These are phyloP conservation scores for Odontesthes bonariensis DNA, from an alignment of 2,113 vertebrate species.

Conservation along the genomic window DNA sequence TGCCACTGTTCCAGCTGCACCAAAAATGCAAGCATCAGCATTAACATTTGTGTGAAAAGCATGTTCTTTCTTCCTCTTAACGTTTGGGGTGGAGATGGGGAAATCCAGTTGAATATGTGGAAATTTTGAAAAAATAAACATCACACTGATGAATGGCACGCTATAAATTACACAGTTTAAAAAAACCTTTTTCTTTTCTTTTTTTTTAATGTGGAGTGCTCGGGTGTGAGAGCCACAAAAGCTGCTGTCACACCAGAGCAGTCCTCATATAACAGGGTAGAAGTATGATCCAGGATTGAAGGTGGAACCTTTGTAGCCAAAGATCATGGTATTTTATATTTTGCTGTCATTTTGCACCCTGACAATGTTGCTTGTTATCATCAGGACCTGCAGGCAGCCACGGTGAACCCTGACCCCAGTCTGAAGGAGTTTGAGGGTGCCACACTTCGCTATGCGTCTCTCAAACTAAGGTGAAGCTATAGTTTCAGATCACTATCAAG, in stretches of 20 bases:
- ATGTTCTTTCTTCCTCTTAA: neutral
- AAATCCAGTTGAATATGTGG: too few species aligned
- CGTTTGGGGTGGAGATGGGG: neutral
- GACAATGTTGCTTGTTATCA: slow-evolving; percentile 38
- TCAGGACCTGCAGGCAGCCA: slow-evolving; percentile 96
- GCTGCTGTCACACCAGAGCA: neutral
- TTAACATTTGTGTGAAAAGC: slow-evolving; percentile 1
- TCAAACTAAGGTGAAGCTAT: slow-evolving; percentile 88
- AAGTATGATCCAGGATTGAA: slow-evolving; percentile 49
- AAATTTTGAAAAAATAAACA: too few species aligned
- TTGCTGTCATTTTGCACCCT: slow-evolving; percentile 15
- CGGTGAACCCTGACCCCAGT: slow-evolving; percentile 96
- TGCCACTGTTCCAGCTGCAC: neutral
- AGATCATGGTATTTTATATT: neutral
- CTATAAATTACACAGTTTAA: too few species aligned
- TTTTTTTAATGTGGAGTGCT: neutral
- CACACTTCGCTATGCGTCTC: slow-evolving; percentile 94
- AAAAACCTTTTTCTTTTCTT: neutral
- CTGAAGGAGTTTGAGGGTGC: slow-evolving; percentile 99
- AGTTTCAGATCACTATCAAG: too few species aligned
- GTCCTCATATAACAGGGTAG: slow-evolving; percentile 11
- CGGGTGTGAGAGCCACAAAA: neutral
- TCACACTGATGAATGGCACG: too few species aligned
- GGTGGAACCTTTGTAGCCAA: neutral
- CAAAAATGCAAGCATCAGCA: slow-evolving; percentile 1